Evolutionary conservation across 2,113 vertebrate genomes (phyloP).

Genomic region (Aplodontia rufa): DNA sequence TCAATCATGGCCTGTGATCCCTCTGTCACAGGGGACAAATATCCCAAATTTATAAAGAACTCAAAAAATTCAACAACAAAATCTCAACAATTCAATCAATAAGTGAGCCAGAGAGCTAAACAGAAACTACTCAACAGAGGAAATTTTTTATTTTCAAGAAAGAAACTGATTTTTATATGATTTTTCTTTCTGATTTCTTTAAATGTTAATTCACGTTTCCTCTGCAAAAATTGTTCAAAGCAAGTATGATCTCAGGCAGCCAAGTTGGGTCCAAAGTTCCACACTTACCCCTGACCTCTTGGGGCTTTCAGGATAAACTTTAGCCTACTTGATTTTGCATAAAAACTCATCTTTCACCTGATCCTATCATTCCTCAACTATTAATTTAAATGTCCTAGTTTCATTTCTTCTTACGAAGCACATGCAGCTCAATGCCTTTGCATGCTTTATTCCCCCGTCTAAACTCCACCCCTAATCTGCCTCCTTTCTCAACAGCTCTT

Average conservation of each 20-base stretch:
- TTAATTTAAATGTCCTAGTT: background rate
- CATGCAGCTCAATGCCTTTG: background rate
- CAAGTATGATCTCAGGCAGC: background rate
- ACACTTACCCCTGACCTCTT: background rate
- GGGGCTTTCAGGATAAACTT: background rate
- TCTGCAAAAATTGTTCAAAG: background rate
- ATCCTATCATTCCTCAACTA: background rate
- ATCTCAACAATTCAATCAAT: too few species aligned
- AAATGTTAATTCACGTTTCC: background rate
- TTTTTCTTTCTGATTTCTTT: background rate
- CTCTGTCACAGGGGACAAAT: too few species aligned
- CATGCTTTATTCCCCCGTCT: background rate
- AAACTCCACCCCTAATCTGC: background rate
- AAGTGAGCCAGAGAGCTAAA: too few species aligned
- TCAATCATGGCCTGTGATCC: too few species aligned
- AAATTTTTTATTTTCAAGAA: background rate
- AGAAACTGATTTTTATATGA: background rate
- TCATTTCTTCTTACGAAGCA: background rate
- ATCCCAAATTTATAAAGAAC: too few species aligned
- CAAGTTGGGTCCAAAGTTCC: background rate
- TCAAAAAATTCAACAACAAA: too few species aligned
- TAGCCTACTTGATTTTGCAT: background rate
- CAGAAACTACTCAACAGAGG: too few species aligned
- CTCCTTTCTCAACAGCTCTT: background rate
- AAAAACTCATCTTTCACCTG: background rate